Percentiles rank a stretch among this genome's conserved stretches.
Conservation (phyloP, 2,113 vertebrate species). For the Phrynosoma blainvillii region DNA sequence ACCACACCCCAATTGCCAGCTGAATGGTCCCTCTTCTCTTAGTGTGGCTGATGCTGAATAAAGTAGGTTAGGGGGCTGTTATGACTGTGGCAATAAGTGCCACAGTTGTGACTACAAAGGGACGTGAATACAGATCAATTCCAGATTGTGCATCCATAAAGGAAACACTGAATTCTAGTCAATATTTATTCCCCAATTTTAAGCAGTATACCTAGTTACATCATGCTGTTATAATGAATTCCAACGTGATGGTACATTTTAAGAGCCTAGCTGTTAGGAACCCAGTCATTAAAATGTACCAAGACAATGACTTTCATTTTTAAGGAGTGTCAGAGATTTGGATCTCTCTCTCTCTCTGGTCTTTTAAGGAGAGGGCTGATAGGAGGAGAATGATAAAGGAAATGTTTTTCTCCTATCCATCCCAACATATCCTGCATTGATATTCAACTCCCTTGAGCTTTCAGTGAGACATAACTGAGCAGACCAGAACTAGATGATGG, state of each 20-base stretch:
- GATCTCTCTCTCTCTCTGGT: neutral
- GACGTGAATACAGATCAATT: no score
- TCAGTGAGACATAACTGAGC: conserved; percentile 5
- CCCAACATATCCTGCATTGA: neutral
- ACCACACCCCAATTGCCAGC: no score
- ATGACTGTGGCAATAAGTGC: no score
- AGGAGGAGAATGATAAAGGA: neutral
- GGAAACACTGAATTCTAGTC: neutral
- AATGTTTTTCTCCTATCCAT: conserved; percentile 7
- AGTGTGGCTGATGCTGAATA: no score
- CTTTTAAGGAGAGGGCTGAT: neutral
- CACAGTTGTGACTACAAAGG: no score
- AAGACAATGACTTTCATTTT: neutral
- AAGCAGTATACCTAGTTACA: neutral
- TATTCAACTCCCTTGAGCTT: conserved; percentile 12
- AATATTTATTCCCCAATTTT: neutral
- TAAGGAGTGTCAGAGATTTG: conserved; percentile 1
- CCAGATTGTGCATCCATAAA: no score
- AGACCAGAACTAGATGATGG: conserved; percentile 2
- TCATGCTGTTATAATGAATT: neutral
- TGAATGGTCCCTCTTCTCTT: no score
- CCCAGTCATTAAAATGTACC: conserved; percentile 10
- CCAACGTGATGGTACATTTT: neutral
- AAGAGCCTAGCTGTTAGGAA: neutral
- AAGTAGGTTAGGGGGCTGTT: no score